These are phyloP conservation scores for Nomada goodeniana DNA, from an alignment of 2,888 invertebrate species.

Conservation along the genomic window DNA sequence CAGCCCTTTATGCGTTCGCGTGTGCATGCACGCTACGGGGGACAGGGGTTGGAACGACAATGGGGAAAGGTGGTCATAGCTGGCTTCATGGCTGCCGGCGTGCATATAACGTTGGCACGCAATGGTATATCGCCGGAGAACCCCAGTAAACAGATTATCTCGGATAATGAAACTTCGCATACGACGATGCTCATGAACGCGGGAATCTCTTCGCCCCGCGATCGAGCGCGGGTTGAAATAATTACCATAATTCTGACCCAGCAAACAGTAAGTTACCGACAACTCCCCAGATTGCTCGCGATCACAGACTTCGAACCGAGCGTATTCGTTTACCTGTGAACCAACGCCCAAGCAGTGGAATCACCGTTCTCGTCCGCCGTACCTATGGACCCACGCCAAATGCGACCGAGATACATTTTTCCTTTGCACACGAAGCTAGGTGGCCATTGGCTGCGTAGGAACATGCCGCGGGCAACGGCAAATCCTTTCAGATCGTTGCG, in stretches of 20 bases:
- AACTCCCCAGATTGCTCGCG: too few species aligned
- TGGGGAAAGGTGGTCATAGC: constrained; percentile 36
- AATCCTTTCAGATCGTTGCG: constrained; percentile 51
- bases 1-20: constrained; percentile 58
- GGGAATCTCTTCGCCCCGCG: constrained; percentile 2
- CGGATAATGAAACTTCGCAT: constrained; percentile 75
- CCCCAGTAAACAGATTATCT: constrained; percentile 77
- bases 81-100: constrained; percentile 61
- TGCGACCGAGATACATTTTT: constrained; percentile 48
- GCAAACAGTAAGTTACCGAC: background rate
- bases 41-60: constrained; percentile 38
- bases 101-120: constrained; percentile 66
- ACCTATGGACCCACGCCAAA: too few species aligned
- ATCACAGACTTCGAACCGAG: too few species aligned
- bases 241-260: background rate
- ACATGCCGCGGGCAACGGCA: constrained; percentile 11
- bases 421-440: constrained; percentile 35
- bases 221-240: background rate
- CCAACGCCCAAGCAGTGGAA: too few species aligned
- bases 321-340: too few species aligned
- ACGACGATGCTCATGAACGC: constrained; percentile 55
- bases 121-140: constrained; percentile 66
- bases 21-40: constrained; percentile 4
- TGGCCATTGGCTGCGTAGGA: constrained; percentile 58
- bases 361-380: too few species aligned